These are phyloP conservation scores for Lottia scabra DNA, from an alignment of 2,888 invertebrate genomes.

Conservation along the genomic window DNA sequence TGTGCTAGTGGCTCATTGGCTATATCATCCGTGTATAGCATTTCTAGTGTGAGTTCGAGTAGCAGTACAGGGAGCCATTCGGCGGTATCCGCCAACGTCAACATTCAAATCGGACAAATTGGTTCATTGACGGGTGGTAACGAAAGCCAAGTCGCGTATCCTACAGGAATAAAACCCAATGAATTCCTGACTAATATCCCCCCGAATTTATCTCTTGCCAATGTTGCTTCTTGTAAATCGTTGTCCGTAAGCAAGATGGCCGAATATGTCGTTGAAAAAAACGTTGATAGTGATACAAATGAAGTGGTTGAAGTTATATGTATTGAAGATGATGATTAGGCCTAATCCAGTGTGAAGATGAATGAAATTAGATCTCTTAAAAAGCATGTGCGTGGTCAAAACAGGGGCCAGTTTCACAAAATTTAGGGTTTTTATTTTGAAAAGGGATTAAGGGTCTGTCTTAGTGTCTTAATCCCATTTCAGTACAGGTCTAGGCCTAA, in stretches of 20 bases:
- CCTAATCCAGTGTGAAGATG: no score
- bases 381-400: no score
- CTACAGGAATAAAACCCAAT: not conserved
- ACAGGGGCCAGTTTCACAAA: no score
- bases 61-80: not conserved
- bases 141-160: not conserved
- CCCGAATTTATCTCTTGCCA: not conserved
- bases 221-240: not conserved
- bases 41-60: not conserved
- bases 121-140: not conserved
- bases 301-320: slow-evolving; percentile 18
- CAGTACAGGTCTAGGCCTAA: no score
- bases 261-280: not conserved
- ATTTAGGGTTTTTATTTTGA: no score
- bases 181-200: not conserved
- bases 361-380: no score
- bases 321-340: slow-evolving; percentile 16
- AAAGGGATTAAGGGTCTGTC: no score
- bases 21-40: not conserved
- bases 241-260: not conserved
- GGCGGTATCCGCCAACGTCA: not conserved
- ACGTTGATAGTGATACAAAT: not conserved
- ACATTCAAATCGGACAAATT: not conserved
- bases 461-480: no score
- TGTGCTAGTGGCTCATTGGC: not conserved